These are phyloP conservation scores for Argyra leucocephala DNA, from an alignment of 2,888 invertebrate species.

Conservation along the genomic window DNA sequence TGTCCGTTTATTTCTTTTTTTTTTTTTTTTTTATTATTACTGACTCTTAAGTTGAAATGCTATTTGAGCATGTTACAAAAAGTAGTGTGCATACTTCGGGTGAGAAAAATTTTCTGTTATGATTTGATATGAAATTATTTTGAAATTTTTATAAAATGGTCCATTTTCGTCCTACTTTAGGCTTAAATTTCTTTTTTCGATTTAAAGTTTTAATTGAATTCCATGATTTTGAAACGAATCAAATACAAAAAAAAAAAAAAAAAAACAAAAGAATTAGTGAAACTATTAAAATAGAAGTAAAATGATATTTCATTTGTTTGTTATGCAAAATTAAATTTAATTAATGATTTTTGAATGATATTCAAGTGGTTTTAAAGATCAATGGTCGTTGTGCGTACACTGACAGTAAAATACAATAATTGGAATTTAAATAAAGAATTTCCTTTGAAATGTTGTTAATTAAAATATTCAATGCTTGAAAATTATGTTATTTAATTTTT, in stretches of 20 bases:
- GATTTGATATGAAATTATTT: conserved; percentile 1
- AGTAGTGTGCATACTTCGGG: background rate
- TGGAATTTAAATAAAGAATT: too few relatives aligned
- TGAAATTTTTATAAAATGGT: background rate
- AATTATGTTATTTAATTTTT: too few relatives aligned
- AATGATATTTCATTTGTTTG: background rate
- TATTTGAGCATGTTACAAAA: background rate
- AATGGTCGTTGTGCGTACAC: too few relatives aligned
- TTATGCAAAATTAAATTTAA: background rate
- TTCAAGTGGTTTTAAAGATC: too few relatives aligned
- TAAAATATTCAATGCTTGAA: too few relatives aligned
- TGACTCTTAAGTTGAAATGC: background rate
- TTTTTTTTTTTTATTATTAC: background rate
- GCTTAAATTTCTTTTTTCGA: background rate
- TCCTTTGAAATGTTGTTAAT: too few relatives aligned
- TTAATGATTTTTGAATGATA: background rate
- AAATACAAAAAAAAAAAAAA: background rate
- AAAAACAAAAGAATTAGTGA: background rate
- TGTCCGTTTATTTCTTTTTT: background rate
- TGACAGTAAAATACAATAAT: too few relatives aligned
- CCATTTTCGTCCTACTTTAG: background rate
- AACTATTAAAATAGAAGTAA: background rate
- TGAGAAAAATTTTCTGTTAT: background rate
- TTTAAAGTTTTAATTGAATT: background rate
- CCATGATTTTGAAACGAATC: background rate